A percentile compares a stretch with the other conserved stretches of the same genome.
phyloP scores from a whole-genome alignment of 1,140 invertebrate species.

The Aphelenchoides besseyi region DNA sequence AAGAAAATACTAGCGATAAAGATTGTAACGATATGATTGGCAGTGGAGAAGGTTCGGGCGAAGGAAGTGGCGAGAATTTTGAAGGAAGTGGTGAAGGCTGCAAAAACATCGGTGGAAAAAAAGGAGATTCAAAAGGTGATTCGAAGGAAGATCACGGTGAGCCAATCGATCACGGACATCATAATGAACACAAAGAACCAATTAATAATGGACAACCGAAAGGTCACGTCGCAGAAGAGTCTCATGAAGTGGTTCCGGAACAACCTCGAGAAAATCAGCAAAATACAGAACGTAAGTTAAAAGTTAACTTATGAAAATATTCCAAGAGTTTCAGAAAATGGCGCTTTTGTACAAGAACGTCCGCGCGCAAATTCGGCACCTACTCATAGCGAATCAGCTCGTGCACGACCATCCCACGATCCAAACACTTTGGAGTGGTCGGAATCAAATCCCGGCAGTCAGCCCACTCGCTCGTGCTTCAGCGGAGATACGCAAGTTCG shows the following conservation, averaged over 20 bases:
- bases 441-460: not conserved
- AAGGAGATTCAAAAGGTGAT: not conserved
- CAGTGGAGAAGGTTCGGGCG: not conserved
- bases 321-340: not conserved
- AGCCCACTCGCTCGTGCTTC: slow-evolving; percentile 28
- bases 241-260: no score
- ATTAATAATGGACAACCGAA: no score
- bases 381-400: not conserved
- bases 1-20: not conserved
- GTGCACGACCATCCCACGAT: not conserved
- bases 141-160: no score
- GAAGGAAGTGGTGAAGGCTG: slow-evolving; percentile 6
- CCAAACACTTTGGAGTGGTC: slow-evolving; percentile 9
- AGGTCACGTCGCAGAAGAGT: no score
- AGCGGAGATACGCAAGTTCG: slow-evolving; percentile 43
- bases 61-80: not conserved
- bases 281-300: no score
- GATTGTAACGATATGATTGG: not conserved
- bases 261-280: no score
- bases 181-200: no score
- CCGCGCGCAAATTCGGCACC: not conserved
- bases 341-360: slow-evolving; percentile 6
- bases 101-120: not conserved
- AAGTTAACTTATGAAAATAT: no score
- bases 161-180: not conserved